These are phyloP conservation scores for Meda fulgida DNA, from an alignment of 2,797 vertebrate species.

Conservation along the genomic window DNA sequence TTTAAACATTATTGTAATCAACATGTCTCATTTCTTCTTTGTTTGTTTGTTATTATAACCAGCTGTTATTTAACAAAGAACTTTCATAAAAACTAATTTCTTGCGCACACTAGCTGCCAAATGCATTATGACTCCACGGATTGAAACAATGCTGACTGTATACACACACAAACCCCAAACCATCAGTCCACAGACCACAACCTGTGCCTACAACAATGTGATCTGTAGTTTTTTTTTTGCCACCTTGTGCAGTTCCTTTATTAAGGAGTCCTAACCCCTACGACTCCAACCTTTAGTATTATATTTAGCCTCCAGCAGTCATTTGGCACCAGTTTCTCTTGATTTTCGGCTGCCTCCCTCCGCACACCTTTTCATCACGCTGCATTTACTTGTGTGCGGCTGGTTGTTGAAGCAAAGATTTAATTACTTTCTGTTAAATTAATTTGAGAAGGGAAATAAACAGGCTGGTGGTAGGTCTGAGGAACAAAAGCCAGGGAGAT, in stretches of 20 bases:
- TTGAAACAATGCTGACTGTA: constrained; percentile 74
- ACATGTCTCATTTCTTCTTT: neutral
- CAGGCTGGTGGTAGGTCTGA: constrained; percentile 66
- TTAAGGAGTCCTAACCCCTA: constrained; percentile 73
- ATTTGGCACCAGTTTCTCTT: constrained; percentile 83
- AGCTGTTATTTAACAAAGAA: constrained; percentile 31
- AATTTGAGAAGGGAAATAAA: constrained; percentile 79
- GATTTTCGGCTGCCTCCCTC: constrained; percentile 72
- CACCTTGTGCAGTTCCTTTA: constrained; percentile 78
- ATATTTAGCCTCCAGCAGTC: constrained; percentile 81
- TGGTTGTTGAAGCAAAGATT: constrained; percentile 77
- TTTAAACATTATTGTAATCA: neutral
- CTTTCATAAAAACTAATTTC: constrained; percentile 12
- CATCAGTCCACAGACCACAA: constrained; percentile 62
- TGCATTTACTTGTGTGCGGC: constrained; percentile 75
- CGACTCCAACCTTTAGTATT: constrained; percentile 80
- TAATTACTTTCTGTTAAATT: constrained; percentile 86
- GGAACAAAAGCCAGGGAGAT: constrained; percentile 77
- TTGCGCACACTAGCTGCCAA: constrained; percentile 67
- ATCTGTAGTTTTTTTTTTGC: constrained; percentile 71
- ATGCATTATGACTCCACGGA: constrained; percentile 77
- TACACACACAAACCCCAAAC: constrained; percentile 30
- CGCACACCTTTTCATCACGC: constrained; percentile 67
- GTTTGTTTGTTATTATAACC: neutral
- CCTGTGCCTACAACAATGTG: constrained; percentile 74